Conservation (phyloP, 2,113 vertebrate species). For the Chelonoidis abingdonii region DNA sequence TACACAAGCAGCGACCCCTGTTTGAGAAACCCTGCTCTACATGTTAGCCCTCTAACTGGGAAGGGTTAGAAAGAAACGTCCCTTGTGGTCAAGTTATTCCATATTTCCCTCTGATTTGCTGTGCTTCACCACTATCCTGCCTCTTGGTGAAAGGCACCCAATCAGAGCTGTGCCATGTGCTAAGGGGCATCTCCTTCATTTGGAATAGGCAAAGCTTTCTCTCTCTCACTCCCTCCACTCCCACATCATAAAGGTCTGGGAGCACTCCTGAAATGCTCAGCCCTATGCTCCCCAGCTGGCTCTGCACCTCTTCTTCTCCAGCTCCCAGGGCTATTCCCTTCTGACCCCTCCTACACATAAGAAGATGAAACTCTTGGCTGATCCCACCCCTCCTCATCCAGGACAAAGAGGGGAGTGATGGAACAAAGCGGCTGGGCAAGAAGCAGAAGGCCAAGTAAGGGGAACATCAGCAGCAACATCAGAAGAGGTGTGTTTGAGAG, state of each 20-base stretch:
- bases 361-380: neutral
- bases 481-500: neutral
- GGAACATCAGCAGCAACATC: neutral
- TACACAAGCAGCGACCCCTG: too few species aligned
- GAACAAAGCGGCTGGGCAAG: too few species aligned
- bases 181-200: neutral
- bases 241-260: neutral
- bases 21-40: neutral
- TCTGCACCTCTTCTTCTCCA: neutral
- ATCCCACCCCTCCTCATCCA: too few species aligned
- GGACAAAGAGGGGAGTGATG: neutral
- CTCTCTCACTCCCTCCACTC: neutral
- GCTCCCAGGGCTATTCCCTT: neutral
- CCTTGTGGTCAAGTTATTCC: neutral
- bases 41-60: neutral
- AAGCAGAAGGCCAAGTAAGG: neutral
- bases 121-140: neutral
- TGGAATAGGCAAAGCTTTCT: accelerated
- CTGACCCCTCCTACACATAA: neutral
- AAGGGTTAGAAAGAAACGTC: accelerated
- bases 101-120: neutral
- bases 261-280: neutral
- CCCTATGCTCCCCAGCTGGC: neutral
- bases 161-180: neutral
- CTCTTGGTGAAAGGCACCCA: neutral